These are phyloP conservation scores for Hippocampus zosterae DNA, from an alignment of 2,113 vertebrate genomes.

Conservation along the genomic window DNA sequence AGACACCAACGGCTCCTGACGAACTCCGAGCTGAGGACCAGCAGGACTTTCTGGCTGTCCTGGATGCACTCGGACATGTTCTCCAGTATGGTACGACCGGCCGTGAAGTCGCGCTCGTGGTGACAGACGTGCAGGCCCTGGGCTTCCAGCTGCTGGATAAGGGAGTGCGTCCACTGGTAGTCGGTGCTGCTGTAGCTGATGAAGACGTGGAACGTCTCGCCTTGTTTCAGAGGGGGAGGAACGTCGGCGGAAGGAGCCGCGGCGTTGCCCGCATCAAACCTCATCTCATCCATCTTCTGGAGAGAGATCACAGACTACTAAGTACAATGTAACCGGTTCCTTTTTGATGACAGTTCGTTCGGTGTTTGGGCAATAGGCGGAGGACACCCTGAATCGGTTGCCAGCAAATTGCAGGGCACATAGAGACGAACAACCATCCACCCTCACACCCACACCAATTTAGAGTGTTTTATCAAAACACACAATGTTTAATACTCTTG, in stretches of 20 bases:
- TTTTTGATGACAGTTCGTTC: background rate
- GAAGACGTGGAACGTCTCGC: constrained; percentile 58
- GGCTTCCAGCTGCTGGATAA: constrained; percentile 52
- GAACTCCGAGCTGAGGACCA: constrained; percentile 65
- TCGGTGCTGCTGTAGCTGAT: constrained; percentile 62
- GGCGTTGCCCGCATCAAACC: background rate
- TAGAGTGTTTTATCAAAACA: no score
- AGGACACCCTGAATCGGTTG: no score
- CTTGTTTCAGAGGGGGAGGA: constrained; percentile 34
- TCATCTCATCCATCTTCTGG: background rate
- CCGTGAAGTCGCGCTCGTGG: constrained; percentile 61
- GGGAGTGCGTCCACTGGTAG: constrained; percentile 35
- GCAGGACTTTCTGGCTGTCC: constrained; percentile 65
- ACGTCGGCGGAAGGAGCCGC: background rate
- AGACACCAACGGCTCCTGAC: constrained; percentile 67
- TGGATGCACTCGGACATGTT: constrained; percentile 67
- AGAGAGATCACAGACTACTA: background rate
- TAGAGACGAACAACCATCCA: no score
- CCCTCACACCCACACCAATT: no score
- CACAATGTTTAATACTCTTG: no score
- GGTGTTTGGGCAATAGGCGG: no score
- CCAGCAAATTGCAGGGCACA: no score
- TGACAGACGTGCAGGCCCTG: constrained; percentile 48
- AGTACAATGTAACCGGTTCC: background rate
- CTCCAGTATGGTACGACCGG: constrained; percentile 58